Conservation (phyloP, 2,888 invertebrate species). For the Amphipyra berbera region DNA sequence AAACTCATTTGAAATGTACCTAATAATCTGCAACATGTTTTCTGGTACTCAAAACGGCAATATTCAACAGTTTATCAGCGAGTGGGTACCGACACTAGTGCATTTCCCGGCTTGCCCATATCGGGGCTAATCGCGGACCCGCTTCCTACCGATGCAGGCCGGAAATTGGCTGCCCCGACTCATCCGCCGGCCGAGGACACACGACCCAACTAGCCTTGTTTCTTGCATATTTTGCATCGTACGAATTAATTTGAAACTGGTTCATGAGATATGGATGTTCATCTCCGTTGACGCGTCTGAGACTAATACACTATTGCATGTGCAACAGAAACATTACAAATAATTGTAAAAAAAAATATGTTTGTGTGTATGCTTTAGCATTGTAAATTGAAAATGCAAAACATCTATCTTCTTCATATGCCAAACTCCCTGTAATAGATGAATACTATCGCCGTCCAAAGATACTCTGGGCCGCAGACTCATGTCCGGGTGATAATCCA, state of each 20-base stretch:
- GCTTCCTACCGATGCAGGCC: conserved; percentile 66
- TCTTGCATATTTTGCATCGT: conserved; percentile 56
- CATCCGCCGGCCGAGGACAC: conserved; percentile 63
- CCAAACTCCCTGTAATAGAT: too few relatives aligned
- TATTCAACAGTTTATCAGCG: conserved; percentile 53
- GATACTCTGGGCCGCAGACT: too few relatives aligned
- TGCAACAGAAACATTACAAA: too few relatives aligned
- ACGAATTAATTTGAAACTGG: conserved; percentile 29
- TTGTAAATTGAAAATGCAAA: too few relatives aligned
- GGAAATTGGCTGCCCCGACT: conserved; percentile 74
- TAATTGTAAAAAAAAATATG: too few relatives aligned
- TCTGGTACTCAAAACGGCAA: conserved; percentile 20
- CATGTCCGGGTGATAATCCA: too few relatives aligned
- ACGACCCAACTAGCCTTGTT: conserved; percentile 54
- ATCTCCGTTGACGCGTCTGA: conserved; percentile 26
- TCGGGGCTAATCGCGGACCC: conserved; percentile 60
- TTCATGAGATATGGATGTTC: conserved; percentile 20
- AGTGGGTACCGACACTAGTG: conserved; percentile 44
- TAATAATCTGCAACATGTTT: conserved; percentile 21
- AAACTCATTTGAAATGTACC: neutral
- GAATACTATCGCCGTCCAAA: too few relatives aligned
- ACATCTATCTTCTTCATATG: too few relatives aligned
- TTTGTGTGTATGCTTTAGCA: too few relatives aligned
- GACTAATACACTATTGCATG: too few relatives aligned
- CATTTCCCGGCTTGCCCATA: conserved; percentile 53